These are phyloP conservation scores for Eulemur rufifrons DNA, from an alignment of 2,113 vertebrate species.

Conservation along the genomic window DNA sequence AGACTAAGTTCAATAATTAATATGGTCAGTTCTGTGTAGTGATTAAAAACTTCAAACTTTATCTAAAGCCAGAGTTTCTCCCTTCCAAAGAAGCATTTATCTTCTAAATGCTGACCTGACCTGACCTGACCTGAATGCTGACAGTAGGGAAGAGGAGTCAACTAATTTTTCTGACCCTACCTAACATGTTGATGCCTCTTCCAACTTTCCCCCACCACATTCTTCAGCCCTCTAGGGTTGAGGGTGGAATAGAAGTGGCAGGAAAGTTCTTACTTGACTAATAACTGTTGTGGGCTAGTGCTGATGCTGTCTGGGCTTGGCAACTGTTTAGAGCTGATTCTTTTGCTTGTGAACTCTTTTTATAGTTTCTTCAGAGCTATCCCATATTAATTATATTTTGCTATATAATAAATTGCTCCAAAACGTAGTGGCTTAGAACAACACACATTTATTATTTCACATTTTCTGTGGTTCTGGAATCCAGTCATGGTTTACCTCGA, in stretches of 20 bases:
- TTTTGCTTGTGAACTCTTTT: neutral
- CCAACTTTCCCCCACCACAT: neutral
- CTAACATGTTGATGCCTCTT: neutral
- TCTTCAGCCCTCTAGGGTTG: neutral
- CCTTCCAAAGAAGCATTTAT: neutral
- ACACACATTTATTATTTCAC: neutral
- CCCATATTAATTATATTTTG: neutral
- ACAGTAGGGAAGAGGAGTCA: neutral
- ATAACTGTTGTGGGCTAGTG: neutral
- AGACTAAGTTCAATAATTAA: neutral
- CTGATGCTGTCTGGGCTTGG: neutral
- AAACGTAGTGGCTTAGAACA: slow-evolving; percentile 14
- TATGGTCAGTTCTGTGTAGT: neutral
- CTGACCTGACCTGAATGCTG: neutral
- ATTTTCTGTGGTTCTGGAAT: neutral
- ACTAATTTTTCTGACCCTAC: neutral
- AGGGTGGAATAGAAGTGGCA: neutral
- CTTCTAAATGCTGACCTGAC: neutral
- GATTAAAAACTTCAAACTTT: neutral
- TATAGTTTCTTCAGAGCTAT: neutral
- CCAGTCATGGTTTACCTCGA: neutral
- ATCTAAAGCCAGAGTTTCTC: neutral
- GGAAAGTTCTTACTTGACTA: neutral
- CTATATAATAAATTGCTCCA: neutral
- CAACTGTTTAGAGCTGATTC: neutral